phyloP scores from a whole-genome alignment of 2,113 vertebrate genomes.

The Microcebus tavaratra region DNA sequence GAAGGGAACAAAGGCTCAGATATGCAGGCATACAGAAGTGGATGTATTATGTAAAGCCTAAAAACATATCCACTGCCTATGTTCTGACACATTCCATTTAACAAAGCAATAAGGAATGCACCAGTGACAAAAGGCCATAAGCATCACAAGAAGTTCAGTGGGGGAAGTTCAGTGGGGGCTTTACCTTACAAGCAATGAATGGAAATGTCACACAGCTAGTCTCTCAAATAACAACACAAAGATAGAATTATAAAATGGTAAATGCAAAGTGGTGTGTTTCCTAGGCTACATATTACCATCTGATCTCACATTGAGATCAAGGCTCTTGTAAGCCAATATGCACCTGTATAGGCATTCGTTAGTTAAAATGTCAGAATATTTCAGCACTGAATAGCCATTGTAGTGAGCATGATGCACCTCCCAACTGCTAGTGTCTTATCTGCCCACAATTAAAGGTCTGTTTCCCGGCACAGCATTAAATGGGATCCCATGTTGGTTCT shows the following conservation, averaged over 20 bases:
- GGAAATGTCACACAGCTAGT: not conserved
- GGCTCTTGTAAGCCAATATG: not conserved
- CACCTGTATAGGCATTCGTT: not conserved
- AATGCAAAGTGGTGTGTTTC: not conserved
- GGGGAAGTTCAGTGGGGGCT: accelerated
- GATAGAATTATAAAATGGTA: not conserved
- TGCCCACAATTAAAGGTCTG: not conserved
- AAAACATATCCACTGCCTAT: not conserved
- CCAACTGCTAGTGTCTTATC: not conserved
- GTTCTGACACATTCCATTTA: not conserved
- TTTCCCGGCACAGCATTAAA: not conserved
- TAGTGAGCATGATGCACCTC: not conserved
- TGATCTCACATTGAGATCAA: not conserved
- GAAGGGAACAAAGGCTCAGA: not conserved
- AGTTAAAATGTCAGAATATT: not conserved
- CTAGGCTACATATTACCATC: not conserved
- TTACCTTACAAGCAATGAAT: not conserved
- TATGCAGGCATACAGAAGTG: not conserved
- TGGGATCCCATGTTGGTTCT: not conserved
- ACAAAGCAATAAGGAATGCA: not conserved
- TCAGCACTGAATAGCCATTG: not conserved
- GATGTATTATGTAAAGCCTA: not conserved
- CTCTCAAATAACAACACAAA: not conserved
- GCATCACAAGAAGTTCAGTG: not conserved
- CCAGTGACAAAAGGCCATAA: not conserved